Base-by-base conservation (phyloP, 2,888 invertebrate species). In the Drosophila anomelani region DNA sequence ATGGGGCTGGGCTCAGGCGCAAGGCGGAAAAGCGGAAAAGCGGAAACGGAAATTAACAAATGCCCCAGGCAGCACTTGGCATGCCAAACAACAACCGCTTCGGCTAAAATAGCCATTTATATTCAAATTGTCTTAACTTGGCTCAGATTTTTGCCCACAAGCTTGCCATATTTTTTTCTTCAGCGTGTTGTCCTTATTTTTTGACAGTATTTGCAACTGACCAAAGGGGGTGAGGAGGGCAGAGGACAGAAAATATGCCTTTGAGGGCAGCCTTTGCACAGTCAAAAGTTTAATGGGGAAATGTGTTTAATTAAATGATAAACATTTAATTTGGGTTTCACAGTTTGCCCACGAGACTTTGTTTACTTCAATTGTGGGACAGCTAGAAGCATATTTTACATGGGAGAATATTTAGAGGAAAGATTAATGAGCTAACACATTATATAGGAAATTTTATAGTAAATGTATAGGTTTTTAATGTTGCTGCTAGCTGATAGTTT, bases 51-150 rank as follows among this genome's bases (percentile, higher is more conserved):
- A 84, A 87, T 87, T 84, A 87, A 62, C 80, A 76, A 74, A 62
- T 70, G 85, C 81, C 82, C 47, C 29, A 49, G 79, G 86, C 88
- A 76, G 70, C 80, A 81, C 74, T 83, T 79, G 84, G 79, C 75
- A 76, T 81, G 56, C 72, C 73, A 64, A 75, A 75, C 55, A 75
- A 69, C 17, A 26, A 49, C 20, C 36, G 46, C 34, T 34, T 36
- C 29, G 41, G 47, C 68, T 76, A 74, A 71, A 75, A 69, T 63
- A 76, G 60, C 63, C 78, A 80, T 88, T 88, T 78, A 77, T 72
- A 82, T 82, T 76, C 60, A 80, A 85, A 87, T 87, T 80, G 78
- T 64, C 74, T 69, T 66, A 69, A 61, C 76, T 66, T 70, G 72
- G 51, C 62, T 46, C 71, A 29, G 60, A 73, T 79, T 76, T 70